Conservation (phyloP, 2,888 invertebrate genomes). For the Rhamphomyia laevipes region DNA sequence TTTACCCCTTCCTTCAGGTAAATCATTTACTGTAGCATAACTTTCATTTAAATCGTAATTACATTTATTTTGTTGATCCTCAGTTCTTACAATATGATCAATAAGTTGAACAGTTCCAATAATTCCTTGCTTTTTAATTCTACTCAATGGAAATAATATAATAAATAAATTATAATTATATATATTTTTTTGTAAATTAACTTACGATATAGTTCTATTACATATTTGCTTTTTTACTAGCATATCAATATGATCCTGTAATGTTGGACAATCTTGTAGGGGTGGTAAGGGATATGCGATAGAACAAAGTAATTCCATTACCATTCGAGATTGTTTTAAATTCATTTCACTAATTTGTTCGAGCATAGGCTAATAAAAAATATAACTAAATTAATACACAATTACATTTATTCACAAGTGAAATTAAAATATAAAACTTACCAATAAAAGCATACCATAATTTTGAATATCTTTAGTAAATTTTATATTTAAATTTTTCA, state of each 20-base stretch:
- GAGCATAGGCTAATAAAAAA: constrained; percentile 44
- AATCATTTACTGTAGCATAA: constrained; percentile 38
- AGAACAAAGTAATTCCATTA: constrained; percentile 67
- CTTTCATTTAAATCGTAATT: constrained; percentile 40
- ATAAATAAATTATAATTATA: not conserved
- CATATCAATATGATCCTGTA: constrained; percentile 74
- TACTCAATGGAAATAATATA: constrained; percentile 34
- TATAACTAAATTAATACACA: not conserved
- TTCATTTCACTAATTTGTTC: constrained; percentile 66
- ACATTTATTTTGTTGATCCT: constrained; percentile 28
- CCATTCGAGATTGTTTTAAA: constrained; percentile 57
- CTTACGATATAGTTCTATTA: constrained; percentile 45
- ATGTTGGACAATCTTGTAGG: constrained; percentile 47
- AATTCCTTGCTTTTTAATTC: constrained; percentile 62
- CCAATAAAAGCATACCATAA: constrained; percentile 30
- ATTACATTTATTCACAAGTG: not conserved
- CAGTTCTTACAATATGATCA: constrained; percentile 51
- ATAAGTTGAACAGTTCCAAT: constrained; percentile 62
- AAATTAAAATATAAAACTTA: constrained; percentile 8
- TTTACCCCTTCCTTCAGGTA: constrained; percentile 46
- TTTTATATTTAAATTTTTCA: constrained; percentile 28
- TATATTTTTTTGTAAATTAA: constrained; percentile 4
- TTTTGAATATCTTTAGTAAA: constrained; percentile 30
- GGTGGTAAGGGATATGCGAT: constrained; percentile 49
- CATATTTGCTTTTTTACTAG: constrained; percentile 73